These are phyloP conservation scores for Pongo abelii DNA, from an alignment of 2,113 vertebrate genomes.

Conservation along the genomic window DNA sequence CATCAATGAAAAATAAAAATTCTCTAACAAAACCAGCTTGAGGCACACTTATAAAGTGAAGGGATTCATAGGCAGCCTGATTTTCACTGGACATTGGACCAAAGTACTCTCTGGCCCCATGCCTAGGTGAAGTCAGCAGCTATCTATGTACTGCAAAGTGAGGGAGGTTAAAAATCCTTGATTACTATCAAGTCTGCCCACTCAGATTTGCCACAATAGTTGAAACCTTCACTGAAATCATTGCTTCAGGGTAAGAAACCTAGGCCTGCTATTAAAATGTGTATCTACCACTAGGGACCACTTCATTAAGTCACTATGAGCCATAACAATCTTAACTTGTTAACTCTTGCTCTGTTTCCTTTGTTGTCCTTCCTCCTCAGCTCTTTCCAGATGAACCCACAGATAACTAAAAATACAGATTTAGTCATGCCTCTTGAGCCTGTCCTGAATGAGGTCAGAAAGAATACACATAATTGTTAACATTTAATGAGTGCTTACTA, in stretches of 20 bases:
- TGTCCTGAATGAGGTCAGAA: conserved; percentile 4
- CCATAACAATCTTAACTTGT: not conserved
- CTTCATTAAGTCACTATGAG: not conserved
- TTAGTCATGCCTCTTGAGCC: not conserved
- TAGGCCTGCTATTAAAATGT: not conserved
- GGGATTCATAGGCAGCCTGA: not conserved
- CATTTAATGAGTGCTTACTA: not conserved
- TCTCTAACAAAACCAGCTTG: not conserved
- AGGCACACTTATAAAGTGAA: not conserved
- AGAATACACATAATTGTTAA: not conserved
- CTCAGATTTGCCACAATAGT: not conserved
- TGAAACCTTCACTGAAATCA: not conserved
- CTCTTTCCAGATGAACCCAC: not conserved
- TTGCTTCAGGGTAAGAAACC: not conserved
- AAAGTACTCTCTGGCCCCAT: not conserved
- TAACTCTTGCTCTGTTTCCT: conserved; percentile 3
- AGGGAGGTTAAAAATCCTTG: not conserved
- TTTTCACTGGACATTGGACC: not conserved
- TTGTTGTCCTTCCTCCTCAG: not conserved
- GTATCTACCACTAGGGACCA: not conserved
- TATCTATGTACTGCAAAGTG: not conserved
- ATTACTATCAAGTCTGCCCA: not conserved
- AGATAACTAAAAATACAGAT: not conserved
- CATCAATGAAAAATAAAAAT: not conserved
- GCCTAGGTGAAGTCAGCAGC: not conserved